Evolutionary conservation across 2,797 vertebrate species (phyloP).

Genomic region (Microctenopoma stevenorrisi): DNA sequence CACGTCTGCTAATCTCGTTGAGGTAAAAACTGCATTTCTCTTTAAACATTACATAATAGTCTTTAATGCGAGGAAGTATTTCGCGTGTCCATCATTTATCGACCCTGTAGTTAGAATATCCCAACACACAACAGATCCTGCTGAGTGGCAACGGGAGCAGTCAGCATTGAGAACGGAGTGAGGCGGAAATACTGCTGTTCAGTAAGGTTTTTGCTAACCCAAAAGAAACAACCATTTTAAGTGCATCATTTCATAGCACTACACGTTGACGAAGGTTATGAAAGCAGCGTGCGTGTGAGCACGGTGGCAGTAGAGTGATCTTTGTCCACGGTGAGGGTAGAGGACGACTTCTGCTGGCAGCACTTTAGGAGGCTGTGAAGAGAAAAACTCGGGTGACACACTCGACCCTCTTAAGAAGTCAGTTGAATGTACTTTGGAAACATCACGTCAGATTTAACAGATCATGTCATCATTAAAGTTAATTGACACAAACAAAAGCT

Average conservation of each 20-base stretch:
- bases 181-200: constrained; percentile 30
- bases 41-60: constrained; percentile 24
- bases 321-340: constrained; percentile 17
- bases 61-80: constrained; percentile 13
- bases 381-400: constrained; percentile 72
- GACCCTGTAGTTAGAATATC: background rate
- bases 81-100: background rate
- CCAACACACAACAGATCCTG: constrained; percentile 5
- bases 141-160: background rate
- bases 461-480: background rate
- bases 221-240: background rate
- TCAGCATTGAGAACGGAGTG: background rate
- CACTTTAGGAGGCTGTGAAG: constrained; percentile 69
- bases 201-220: background rate
- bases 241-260: constrained; percentile 4
- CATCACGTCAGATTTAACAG: background rate
- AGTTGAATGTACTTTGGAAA: constrained; percentile 34
- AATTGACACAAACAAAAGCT: constrained; percentile 32
- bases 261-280: background rate
- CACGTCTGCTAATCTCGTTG: constrained; percentile 1
- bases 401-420: constrained; percentile 64
- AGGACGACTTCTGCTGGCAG: constrained; percentile 23
- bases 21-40: constrained; percentile 26
- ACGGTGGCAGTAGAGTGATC: constrained; percentile 20
- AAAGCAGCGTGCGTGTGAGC: constrained; percentile 21